A percentile compares a stretch with the other conserved stretches of the same genome.
Conservation (phyloP, 2,113 vertebrate genomes). For the Cricetomys ansorgei region DNA sequence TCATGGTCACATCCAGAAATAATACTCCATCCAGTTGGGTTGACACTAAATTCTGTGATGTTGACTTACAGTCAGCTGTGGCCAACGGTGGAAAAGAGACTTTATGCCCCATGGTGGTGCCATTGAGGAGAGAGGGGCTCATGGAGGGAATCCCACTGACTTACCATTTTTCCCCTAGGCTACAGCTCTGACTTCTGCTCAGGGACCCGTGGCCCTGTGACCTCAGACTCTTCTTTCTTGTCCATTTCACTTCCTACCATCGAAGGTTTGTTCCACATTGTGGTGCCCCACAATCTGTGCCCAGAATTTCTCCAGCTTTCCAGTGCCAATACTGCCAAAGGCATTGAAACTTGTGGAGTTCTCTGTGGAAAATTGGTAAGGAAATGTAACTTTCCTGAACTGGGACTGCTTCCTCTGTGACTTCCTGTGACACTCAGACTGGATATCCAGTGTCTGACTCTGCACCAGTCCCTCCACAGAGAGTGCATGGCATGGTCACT, state of each 20-base stretch:
- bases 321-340: conserved; percentile 93
- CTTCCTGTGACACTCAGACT: not conserved
- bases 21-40: too few species aligned
- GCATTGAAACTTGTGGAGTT: conserved; percentile 97
- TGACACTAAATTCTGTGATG: too few species aligned
- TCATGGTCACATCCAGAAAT: too few species aligned
- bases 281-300: conserved; percentile 92
- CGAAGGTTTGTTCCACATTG: conserved; percentile 92
- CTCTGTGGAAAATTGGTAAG: conserved; percentile 97
- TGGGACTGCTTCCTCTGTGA: not conserved
- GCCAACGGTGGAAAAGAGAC: too few species aligned
- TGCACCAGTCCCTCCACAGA: not conserved
- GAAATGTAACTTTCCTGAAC: not conserved
- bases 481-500: not conserved
- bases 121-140: not conserved
- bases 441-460: not conserved
- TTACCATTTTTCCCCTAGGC: not conserved
- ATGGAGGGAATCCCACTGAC: not conserved
- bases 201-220: not conserved
- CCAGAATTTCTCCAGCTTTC: conserved; percentile 94
- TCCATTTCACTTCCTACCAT: conserved; percentile 86
- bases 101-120: not conserved
- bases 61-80: too few species aligned
- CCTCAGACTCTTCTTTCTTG: not conserved
- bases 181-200: not conserved